phyloP scores from a whole-genome alignment of 1,140 invertebrate genomes.

The Zaprionus camerounensis region DNA sequence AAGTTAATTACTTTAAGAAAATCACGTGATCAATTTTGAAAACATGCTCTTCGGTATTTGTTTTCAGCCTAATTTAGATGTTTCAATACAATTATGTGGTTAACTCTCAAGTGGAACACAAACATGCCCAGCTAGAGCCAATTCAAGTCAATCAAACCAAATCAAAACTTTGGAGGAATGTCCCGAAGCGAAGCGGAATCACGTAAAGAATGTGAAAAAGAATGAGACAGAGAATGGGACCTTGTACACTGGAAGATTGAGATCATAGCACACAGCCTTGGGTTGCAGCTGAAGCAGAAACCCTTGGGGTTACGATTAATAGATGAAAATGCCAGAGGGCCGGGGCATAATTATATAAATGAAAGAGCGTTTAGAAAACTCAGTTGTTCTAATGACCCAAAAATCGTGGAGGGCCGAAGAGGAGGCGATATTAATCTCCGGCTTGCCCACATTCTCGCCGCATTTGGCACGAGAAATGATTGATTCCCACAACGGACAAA shows the following conservation, averaged over 20 bases:
- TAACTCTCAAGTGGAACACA: slow-evolving; percentile 41
- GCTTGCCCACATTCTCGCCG: slow-evolving; percentile 35
- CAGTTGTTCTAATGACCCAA: slow-evolving; percentile 71
- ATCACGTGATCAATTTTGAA: not conserved
- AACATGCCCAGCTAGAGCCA: slow-evolving; percentile 36
- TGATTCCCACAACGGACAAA: slow-evolving; percentile 30
- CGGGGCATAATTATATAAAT: slow-evolving; percentile 70
- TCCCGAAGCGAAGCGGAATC: not conserved
- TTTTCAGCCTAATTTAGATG: not conserved
- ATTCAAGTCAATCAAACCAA: slow-evolving; percentile 3
- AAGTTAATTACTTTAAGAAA: not conserved
- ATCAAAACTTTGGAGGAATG: slow-evolving; percentile 2
- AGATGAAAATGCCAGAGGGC: slow-evolving; percentile 41
- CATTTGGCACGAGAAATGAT: slow-evolving; percentile 30
- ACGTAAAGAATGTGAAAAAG: not conserved
- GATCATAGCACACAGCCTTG: slow-evolving; percentile 35
- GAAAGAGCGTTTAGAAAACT: slow-evolving; percentile 66
- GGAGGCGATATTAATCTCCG: slow-evolving; percentile 37
- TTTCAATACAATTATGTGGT: slow-evolving; percentile 55
- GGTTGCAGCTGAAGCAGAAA: slow-evolving; percentile 37
- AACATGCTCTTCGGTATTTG: not conserved
- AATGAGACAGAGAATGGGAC: not conserved
- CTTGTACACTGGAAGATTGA: slow-evolving; percentile 6
- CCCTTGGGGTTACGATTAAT: slow-evolving; percentile 26
- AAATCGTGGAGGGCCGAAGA: slow-evolving; percentile 50